Conservation (phyloP, 2,888 invertebrate species). For the Clivina fossor region DNA sequence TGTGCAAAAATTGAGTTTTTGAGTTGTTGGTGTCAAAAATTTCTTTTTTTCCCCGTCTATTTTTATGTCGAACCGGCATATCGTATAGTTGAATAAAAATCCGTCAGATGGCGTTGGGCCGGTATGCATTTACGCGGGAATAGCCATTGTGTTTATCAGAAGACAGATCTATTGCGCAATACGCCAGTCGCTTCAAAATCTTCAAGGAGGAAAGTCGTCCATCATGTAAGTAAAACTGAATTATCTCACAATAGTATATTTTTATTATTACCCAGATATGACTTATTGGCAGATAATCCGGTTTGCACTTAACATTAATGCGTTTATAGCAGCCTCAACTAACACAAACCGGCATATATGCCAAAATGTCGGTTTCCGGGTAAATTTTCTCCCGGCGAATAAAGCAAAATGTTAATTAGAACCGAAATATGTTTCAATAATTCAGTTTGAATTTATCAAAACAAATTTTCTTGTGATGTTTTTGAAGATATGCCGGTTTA, state of each 20-base stretch:
- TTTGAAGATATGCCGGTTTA: conserved; percentile 12
- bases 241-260: conserved; percentile 7
- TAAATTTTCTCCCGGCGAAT: conserved; percentile 10
- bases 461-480: conserved; percentile 13
- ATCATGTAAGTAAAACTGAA: conserved; percentile 6
- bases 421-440: conserved; percentile 12
- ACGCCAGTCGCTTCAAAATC: conserved; percentile 9
- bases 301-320: conserved; percentile 4
- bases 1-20: conserved; percentile 10
- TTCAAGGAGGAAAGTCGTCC: conserved; percentile 9
- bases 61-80: conserved; percentile 9
- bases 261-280: conserved; percentile 7
- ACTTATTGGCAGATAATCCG: conserved; percentile 10
- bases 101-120: conserved; percentile 3
- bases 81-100: conserved; percentile 10
- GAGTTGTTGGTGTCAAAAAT: conserved; percentile 8
- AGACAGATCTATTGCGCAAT: conserved; percentile 5
- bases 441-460: conserved; percentile 16
- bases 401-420: conserved; percentile 9
- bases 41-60: conserved; percentile 4
- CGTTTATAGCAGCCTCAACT: conserved; percentile 7
- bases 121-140: conserved; percentile 8
- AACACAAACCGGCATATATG: conserved; percentile 9
- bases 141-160: conserved; percentile 7
- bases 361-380: conserved; percentile 11